Conservation (phyloP, 2,888 invertebrate species). For the Barypeithes pellucidus region DNA sequence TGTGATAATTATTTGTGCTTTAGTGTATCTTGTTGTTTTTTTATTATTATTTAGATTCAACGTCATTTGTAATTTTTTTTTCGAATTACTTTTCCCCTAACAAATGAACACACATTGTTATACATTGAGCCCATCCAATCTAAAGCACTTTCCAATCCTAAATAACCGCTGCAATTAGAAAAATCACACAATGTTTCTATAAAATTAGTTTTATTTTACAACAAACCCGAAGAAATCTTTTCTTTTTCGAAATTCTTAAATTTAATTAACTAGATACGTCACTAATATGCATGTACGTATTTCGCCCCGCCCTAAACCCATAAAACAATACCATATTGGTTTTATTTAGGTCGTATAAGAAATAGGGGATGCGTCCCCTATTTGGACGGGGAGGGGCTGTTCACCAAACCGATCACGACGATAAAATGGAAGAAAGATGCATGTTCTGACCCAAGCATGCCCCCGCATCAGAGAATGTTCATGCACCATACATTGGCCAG, state of each 20-base stretch:
- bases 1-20: not conserved
- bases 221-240: no score
- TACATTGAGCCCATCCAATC: no score
- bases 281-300: not conserved
- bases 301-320: constrained; percentile 21
- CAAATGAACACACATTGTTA: no score
- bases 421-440: constrained; percentile 60
- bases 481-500: constrained; percentile 74
- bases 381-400: constrained; percentile 70
- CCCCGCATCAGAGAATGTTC: constrained; percentile 71
- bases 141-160: no score
- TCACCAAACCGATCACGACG: constrained; percentile 67
- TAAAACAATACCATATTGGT: not conserved
- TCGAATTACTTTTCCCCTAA: no score
- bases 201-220: no score
- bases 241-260: no score
- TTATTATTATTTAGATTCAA: no score
- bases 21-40: constrained; percentile 7
- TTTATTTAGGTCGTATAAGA: constrained; percentile 58
- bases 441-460: constrained; percentile 66
- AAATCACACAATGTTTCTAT: no score
- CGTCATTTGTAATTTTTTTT: no score
- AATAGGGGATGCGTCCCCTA: constrained; percentile 69
- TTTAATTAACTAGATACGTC: no score
- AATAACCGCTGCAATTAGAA: no score